Evolutionary conservation across 2,113 vertebrate genomes (phyloP), one percentile per base, ranked within the genome.

Genomic region (Mastomys natalensis): DNA sequence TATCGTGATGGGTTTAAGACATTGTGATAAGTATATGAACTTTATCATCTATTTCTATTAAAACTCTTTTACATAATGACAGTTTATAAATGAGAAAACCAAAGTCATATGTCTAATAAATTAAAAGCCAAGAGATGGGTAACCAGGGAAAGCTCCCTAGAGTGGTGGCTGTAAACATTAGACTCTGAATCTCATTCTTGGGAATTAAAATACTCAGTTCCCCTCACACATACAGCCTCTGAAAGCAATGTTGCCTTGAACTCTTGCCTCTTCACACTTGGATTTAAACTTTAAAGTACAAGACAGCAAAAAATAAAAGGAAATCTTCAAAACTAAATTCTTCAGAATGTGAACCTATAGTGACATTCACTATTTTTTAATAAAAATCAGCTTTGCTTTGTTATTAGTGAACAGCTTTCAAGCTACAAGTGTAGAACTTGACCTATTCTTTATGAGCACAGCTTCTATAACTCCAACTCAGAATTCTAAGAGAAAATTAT

Each of bases 401-500:
- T 97, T 97, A 95, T 96, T 96, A 97, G 91, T 95, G 95, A 90
- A 95, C 64, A 89, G 84, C 74, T 96, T 97, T 89, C 64, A 93
- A 96, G 43, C 82, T 90, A 64, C 72, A 93, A 96, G 93, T 96
- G 87, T 70, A 92, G 89, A 95, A 77, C 96, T 90, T 97, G 93
- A 97, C 96, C 89, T 40, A n/a, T 58, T 93, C 66, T 96, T 97
- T 95, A 95, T 93, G 95, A 95, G 87, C 70, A 95, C 81, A 70
- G 37, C 88, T 96, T 97, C 58, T 93, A 90, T 94, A 93, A 97
- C 94, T 97, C 78, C 78, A 94, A 96, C 91, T 95, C 78, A 97
- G 91, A 97, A 89, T 97, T 95, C 95, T 96, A 31, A 95, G 90
- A 97, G 97, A 93, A 98, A 98, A 98, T 95, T 94, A 92, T 90